These are phyloP conservation scores for Dryas iulia DNA, from an alignment of 1,140 invertebrate species.

Conservation along the genomic window DNA sequence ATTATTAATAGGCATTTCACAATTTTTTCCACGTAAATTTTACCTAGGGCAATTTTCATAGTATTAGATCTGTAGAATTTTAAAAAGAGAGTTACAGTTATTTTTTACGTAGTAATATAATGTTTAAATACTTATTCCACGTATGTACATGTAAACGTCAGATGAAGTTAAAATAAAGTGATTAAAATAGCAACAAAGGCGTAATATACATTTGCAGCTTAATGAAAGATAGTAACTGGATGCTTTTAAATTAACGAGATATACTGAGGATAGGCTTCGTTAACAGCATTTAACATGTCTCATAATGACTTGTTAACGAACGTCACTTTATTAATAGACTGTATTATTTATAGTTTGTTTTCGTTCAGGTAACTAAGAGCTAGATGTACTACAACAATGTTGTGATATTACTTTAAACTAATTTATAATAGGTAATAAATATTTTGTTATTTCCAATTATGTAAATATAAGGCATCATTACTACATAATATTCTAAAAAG, in stretches of 20 bases:
- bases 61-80: too few species aligned
- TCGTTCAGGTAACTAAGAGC: background rate
- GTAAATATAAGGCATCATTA: too few species aligned
- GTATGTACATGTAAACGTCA: background rate
- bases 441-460: too few species aligned
- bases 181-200: constrained; percentile 10
- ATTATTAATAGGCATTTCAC: too few species aligned
- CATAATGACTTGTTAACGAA: constrained; percentile 5
- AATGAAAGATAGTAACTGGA: constrained; percentile 1
- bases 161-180: constrained; percentile 1
- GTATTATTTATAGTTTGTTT: constrained; percentile 8
- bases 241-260: constrained; percentile 9
- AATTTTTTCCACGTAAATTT: too few species aligned
- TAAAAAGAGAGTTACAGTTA: too few species aligned
- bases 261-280: constrained; percentile 4
- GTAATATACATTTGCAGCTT: constrained; percentile 3
- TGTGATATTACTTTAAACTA: background rate
- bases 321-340: constrained; percentile 6
- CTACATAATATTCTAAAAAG: too few species aligned
- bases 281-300: constrained; percentile 7
- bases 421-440: too few species aligned
- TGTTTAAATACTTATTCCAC: too few species aligned
- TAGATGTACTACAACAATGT: background rate
- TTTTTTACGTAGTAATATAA: too few species aligned
- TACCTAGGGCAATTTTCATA: too few species aligned